Evolutionary conservation across 2,888 invertebrate species (phyloP), one percentile per base, ranked within the genome.

Genomic region (Tethea ocularis): DNA sequence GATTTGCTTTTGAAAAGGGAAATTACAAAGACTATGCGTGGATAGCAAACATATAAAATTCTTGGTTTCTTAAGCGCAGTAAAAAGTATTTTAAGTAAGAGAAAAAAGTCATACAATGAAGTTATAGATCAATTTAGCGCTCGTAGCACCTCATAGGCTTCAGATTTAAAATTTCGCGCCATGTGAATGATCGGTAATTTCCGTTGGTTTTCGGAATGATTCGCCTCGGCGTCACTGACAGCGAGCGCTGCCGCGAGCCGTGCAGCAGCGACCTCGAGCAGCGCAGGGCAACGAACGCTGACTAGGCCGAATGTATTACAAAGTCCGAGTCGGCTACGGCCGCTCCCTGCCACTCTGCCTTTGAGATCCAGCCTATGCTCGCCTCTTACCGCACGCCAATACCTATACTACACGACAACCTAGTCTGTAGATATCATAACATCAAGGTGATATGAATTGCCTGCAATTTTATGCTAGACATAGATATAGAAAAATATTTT

Each of bases 261-360:
- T 63, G 71, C 68, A 62, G 70, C 69, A 65, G 80, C 89, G 92
- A 87, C 91, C 91, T 91, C 92, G 91, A 76, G 82, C 77, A 69
- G 63, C 73, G 71, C 84, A 72, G 93, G 91, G 89, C 91, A 92
- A 93, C 89, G 91, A 87, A 87, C 92, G 91, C 88, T 89, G 86
- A 92, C 90, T 92, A 91, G 92, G 91, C 89, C 92, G 90, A 91
- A 89, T 87, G 89, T 88, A 90, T 91, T 92, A 92, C 91, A 91
- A 90, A 92, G 92, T 91, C 91, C 91, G 89, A 91, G 82, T 83
- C 78, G 82, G 75, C 84, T 83, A 84, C 82, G 84, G 86, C 89
- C 90, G 86, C 89, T 89, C 91, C 91, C 90, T 88, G 86, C 88
- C 89, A 82, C 87, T 86, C 81, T 86, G 87, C 86, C 86, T 86